Percentiles rank a stretch among this genome's conserved stretches.
These are phyloP conservation scores for Atethmia centrago DNA, from an alignment of 2,888 invertebrate species.

Conservation along the genomic window DNA sequence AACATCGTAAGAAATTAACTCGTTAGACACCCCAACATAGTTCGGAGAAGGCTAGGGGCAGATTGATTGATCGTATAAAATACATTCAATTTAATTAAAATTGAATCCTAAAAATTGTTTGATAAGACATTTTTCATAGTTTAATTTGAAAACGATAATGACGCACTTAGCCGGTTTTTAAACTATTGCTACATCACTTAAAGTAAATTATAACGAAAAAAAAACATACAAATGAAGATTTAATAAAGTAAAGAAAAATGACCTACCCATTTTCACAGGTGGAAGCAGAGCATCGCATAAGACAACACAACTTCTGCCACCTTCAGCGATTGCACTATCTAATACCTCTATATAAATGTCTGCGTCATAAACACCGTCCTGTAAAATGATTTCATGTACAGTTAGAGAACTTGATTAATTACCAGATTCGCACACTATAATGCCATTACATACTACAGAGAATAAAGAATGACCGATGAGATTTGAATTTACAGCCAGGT, in stretches of 20 bases:
- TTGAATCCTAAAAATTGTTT: too few relatives aligned
- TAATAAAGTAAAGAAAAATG: constrained; percentile 3
- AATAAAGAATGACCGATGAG: neutral
- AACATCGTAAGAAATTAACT: too few relatives aligned
- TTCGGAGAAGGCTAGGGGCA: too few relatives aligned
- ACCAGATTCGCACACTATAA: constrained; percentile 79
- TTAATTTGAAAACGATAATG: too few relatives aligned
- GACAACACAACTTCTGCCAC: constrained; percentile 91
- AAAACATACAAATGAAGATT: neutral
- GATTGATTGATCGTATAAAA: too few relatives aligned
- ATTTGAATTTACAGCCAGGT: neutral
- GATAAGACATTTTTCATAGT: too few relatives aligned
- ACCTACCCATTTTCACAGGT: constrained; percentile 93
- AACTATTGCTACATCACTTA: neutral
- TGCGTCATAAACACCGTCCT: constrained; percentile 93
- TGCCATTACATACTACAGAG: neutral
- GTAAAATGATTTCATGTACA: constrained; percentile 56
- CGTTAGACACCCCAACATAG: too few relatives aligned
- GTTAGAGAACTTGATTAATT: constrained; percentile 80
- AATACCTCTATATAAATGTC: constrained; percentile 91
- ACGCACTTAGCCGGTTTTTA: neutral
- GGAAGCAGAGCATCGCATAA: constrained; percentile 92
- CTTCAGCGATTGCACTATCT: constrained; percentile 91
- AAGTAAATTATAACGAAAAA: neutral
- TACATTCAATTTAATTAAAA: too few relatives aligned